phyloP scores from a whole-genome alignment of 2,113 vertebrate species.

The Larimichthys crocea region DNA sequence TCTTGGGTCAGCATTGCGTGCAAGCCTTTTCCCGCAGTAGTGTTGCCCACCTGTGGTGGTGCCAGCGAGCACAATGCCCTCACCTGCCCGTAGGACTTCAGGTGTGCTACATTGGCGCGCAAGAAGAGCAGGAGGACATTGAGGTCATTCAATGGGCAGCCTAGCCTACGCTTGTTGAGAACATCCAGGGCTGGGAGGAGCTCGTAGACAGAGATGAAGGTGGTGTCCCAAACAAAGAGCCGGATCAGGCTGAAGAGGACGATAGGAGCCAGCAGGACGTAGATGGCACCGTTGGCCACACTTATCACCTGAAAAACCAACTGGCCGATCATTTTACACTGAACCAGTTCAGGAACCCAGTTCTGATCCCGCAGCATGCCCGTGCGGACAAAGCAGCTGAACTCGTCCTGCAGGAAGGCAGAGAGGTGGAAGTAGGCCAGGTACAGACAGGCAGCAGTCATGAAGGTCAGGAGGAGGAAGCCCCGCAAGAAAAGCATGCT shows the following conservation, averaged over 20 bases:
- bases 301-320: constrained; percentile 93
- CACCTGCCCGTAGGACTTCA: constrained; percentile 92
- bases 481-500: constrained; percentile 91
- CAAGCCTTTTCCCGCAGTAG: constrained; percentile 47
- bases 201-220: constrained; percentile 92
- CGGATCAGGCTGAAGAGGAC: constrained; percentile 91
- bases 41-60: constrained; percentile 86
- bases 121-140: constrained; percentile 95
- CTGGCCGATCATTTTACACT: constrained; percentile 92
- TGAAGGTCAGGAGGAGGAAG: constrained; percentile 90
- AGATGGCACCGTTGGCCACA: constrained; percentile 86
- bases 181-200: constrained; percentile 94
- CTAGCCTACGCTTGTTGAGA: constrained; percentile 89
- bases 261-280: constrained; percentile 88
- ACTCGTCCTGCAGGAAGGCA: constrained; percentile 93
- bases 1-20: constrained; percentile 77
- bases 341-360: constrained; percentile 86
- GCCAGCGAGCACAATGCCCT: constrained; percentile 88
- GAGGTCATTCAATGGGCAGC: constrained; percentile 94
- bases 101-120: constrained; percentile 88
- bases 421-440: constrained; percentile 92
- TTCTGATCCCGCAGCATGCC: constrained; percentile 87
- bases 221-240: constrained; percentile 94
- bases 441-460: constrained; percentile 91
- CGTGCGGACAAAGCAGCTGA: constrained; percentile 91